Evolutionary conservation across 2,113 vertebrate genomes (phyloP), one percentile per base, ranked within the genome.

Genomic region (Copsychus sechellarum): DNA sequence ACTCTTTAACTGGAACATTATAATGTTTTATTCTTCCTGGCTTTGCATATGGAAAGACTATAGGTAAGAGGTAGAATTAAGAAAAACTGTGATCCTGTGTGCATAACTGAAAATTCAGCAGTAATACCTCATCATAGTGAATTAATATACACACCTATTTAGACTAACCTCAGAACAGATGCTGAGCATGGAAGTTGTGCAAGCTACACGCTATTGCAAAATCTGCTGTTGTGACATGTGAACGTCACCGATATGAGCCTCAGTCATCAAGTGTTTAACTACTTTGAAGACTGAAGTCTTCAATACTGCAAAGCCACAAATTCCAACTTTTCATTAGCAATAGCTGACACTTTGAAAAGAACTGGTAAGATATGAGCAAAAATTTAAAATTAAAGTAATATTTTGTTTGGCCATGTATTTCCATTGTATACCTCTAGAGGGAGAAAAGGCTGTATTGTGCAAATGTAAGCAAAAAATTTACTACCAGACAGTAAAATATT

Each of bases 401-500:
- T n/a, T 77, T 54, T 10, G 2, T 42, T 83, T 57, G 19, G 77
- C 64, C 48, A 40, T 11, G 3, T 19, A 34, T 43, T 91, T 94
- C 15, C 5, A 56, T 43, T 53, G 54, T 0, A 0, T 53, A 69
- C 9, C 1, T 65, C 25, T 43, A 64, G 20, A 67, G 81, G 6
- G 12, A 82, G 5, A 26, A 51, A 69, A 69, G 8, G 2, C 1
- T 20, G 2, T 14, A 20, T 36, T 66, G 25, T 28, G 7, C 91
- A 71, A 67, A 88, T 36, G 7, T 38, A 58, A 66, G 22, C 17
- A 76, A 86, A 60, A 5, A 42, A 47, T 34, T 73, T 51, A 47
- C 12, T 58, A 50, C 11, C 20, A 54, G 31, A 31, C 6, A 74
- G 28, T 47, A 81, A 66, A 90, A 47, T 71, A 74, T 14, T 57